phyloP scores from a whole-genome alignment of 1,140 invertebrate species.

The Brachionus asplanchnoidis region DNA sequence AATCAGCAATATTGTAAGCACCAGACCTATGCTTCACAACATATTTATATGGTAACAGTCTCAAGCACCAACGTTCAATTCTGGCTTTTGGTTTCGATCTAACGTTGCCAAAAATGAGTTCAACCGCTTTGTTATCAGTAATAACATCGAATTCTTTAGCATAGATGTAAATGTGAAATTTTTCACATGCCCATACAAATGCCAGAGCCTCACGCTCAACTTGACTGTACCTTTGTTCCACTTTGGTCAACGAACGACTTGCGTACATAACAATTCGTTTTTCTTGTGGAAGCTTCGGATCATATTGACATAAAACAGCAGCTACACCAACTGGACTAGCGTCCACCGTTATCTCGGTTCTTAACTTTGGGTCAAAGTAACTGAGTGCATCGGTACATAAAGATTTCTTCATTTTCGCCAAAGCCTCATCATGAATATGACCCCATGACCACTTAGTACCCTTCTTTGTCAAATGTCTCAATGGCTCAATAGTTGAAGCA shows the following conservation, averaged over 20 bases:
- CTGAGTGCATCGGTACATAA: not conserved
- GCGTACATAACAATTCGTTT: constrained; percentile 46
- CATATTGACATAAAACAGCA: constrained; percentile 56
- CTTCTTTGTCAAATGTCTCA: constrained; percentile 44
- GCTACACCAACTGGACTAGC: constrained; percentile 54
- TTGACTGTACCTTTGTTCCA: constrained; percentile 47
- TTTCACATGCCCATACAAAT: not conserved
- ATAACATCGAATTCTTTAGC: constrained; percentile 6
- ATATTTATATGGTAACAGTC: not conserved
- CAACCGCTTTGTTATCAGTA: constrained; percentile 2
- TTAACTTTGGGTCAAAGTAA: not conserved
- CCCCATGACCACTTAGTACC: constrained; percentile 24
- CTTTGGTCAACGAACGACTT: constrained; percentile 41
- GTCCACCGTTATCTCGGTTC: constrained; percentile 12
- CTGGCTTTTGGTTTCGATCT: not conserved
- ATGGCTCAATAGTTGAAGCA: constrained; percentile 46
- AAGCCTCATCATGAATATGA: not conserved
- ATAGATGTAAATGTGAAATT: not conserved
- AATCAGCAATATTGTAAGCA: not conserved
- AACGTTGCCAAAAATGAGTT: not conserved
- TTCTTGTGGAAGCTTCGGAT: constrained; percentile 42
- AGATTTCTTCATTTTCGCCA: not conserved
- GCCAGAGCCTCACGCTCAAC: constrained; percentile 48
- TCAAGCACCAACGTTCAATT: not conserved
- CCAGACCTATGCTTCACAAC: not conserved